phyloP scores from a whole-genome alignment of 2,888 invertebrate genomes.

The Candidula unifasciata region DNA sequence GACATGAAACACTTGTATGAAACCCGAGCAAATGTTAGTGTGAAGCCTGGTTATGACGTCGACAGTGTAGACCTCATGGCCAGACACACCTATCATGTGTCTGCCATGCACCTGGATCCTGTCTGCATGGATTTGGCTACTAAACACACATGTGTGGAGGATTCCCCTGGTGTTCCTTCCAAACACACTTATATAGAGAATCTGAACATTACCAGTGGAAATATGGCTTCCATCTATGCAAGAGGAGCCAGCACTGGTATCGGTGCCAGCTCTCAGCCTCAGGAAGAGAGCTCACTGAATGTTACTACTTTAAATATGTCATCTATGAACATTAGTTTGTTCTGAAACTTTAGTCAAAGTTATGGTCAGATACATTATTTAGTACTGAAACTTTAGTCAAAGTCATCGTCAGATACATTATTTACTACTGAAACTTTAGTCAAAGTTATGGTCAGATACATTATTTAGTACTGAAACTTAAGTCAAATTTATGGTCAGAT shows the following conservation, averaged over 20 bases:
- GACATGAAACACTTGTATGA: constrained; percentile 3
- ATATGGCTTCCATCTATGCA: neutral
- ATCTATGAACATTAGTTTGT: constrained; percentile 33
- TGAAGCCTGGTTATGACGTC: neutral
- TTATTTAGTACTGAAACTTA: too few species aligned
- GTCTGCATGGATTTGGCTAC: neutral
- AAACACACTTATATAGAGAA: neutral
- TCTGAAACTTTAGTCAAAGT: neutral
- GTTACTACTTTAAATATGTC: constrained; percentile 29
- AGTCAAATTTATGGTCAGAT: too few species aligned
- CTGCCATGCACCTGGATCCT: constrained; percentile 3
- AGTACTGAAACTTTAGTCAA: too few species aligned
- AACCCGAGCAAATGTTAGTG: neutral
- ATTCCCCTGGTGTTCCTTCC: neutral
- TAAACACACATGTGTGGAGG: neutral
- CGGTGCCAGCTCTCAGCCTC: neutral
- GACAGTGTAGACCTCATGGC: neutral
- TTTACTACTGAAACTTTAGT: too few species aligned
- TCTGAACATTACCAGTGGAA: neutral
- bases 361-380: neutral
- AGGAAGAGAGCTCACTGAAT: constrained; percentile 23
- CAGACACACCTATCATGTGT: neutral
- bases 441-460: too few species aligned
- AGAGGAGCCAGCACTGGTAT: neutral
- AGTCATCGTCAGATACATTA: too few species aligned